A percentile compares a stretch with the other conserved stretches of the same genome.
These are phyloP conservation scores for Apodemus sylvaticus DNA, from an alignment of 2,113 vertebrate species.

Conservation along the genomic window DNA sequence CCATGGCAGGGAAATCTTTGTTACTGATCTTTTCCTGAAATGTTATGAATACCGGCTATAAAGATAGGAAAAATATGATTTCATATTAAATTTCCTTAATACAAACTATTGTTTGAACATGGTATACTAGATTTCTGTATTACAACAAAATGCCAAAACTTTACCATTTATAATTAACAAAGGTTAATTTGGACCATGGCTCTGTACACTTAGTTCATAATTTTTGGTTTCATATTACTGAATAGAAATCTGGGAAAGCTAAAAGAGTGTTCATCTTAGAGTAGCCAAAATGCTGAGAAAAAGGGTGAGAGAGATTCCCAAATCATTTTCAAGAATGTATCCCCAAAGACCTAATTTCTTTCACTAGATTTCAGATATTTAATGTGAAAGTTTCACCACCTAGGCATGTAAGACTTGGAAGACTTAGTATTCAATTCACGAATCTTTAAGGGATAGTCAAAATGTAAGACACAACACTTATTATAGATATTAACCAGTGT, in stretches of 20 bases:
- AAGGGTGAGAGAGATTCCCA: background rate
- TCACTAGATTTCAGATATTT: background rate
- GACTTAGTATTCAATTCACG: too few relatives aligned
- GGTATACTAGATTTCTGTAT: background rate
- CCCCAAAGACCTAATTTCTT: too few relatives aligned
- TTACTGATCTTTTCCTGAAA: background rate
- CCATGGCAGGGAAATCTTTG: background rate
- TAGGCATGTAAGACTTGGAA: too few relatives aligned
- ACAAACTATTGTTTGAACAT: background rate
- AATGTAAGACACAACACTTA: background rate
- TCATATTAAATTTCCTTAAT: background rate
- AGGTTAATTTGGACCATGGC: background rate
- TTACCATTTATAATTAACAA: background rate
- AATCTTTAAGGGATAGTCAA: background rate
- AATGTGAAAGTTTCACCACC: rapidly evolving
- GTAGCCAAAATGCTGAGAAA: background rate
- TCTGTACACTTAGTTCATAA: background rate
- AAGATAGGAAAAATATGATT: background rate
- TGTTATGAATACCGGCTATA: background rate
- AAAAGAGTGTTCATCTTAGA: rapidly evolving
- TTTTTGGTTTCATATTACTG: background rate
- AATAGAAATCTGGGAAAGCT: rapidly evolving
- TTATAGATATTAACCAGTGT: background rate
- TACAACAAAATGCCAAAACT: background rate
- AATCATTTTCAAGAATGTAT: too few relatives aligned